Base-by-base conservation (phyloP, 2,797 vertebrate species). In the Antennarius maculatus region DNA sequence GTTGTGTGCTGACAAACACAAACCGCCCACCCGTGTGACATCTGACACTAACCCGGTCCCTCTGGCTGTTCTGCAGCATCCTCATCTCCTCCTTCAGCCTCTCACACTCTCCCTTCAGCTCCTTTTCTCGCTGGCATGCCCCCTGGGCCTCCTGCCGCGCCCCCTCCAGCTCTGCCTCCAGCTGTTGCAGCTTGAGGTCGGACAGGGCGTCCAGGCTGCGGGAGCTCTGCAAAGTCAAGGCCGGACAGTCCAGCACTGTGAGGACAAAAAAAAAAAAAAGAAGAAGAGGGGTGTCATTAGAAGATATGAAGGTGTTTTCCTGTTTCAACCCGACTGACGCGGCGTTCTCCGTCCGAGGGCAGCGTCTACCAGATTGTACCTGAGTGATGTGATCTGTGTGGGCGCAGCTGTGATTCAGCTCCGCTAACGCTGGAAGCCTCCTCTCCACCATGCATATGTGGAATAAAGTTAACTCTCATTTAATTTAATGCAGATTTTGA, bases 111-210 rank as follows among this genome's bases (percentile, higher is more conserved):
- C 89, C 93, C 84, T 98, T 96, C 58, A 97, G 90, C 49, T 97
- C 96, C 78, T 96, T 95, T 68, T 98, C 96, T 0, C 97, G 91
- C 79, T 94, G 96, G 86, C 97, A 97, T 0, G 96, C 96, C 1
- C 95, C 95, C 78, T 95, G 96, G 17, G 91, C 93, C 82, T 97
- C 96, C 6, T 96, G 94, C 56, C 95, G 91, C 0, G 93, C 95
- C 52, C 95, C 97, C 80, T 98, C 96, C 34, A 98, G 92, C 83
- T 97, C 96, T 0, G 95, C 96, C 85, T 98, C 97, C 80, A 97
- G 86, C 6, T 89, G 88, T 81, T 93, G 92, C 16, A 95, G 86
- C 82, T 95, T 95, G 70, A 96, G 89, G 75, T 95, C 94, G 0
- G 95, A 93, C 45, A 94, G 90, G 27, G 95, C 85, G 65, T 96